A percentile compares a stretch with the other conserved stretches of the same genome.
Conservation (phyloP, 2,797 vertebrate species). For the Selene dorsalis region DNA sequence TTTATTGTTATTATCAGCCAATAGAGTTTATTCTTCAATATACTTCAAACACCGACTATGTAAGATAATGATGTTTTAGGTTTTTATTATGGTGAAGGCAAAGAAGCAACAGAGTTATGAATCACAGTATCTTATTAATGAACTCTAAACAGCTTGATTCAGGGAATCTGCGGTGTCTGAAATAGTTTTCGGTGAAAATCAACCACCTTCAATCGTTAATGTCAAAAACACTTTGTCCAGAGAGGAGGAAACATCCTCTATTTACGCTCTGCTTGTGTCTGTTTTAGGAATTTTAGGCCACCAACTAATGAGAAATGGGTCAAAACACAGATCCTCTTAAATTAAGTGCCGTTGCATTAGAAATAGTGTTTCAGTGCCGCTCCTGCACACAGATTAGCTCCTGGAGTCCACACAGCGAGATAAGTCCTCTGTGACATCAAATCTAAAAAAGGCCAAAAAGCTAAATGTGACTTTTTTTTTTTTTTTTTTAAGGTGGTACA, state of each 20-base stretch:
- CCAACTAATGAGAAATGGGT: conserved; percentile 43
- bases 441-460: conserved; percentile 4
- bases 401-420: not conserved
- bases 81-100: not conserved
- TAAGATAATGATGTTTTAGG: not conserved
- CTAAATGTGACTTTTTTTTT: conserved; percentile 13
- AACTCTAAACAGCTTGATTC: not conserved
- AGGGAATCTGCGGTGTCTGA: not conserved
- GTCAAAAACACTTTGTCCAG: not conserved
- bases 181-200: not conserved
- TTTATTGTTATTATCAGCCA: too few species aligned
- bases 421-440: not conserved
- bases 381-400: conserved; percentile 22
- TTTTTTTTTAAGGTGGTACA: conserved; percentile 1
- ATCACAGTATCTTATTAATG: not conserved
- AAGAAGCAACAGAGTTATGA: not conserved
- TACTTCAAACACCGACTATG: not conserved
- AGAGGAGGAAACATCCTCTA: not conserved
- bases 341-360: conserved; percentile 34
- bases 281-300: not conserved
- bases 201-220: not conserved
- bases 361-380: not conserved
- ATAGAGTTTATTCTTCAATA: too few species aligned
- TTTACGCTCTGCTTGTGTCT: not conserved
- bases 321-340: conserved; percentile 60